Evolutionary conservation across 2,113 vertebrate species (phyloP).

Genomic region (Chascanopsetta lugubris): DNA sequence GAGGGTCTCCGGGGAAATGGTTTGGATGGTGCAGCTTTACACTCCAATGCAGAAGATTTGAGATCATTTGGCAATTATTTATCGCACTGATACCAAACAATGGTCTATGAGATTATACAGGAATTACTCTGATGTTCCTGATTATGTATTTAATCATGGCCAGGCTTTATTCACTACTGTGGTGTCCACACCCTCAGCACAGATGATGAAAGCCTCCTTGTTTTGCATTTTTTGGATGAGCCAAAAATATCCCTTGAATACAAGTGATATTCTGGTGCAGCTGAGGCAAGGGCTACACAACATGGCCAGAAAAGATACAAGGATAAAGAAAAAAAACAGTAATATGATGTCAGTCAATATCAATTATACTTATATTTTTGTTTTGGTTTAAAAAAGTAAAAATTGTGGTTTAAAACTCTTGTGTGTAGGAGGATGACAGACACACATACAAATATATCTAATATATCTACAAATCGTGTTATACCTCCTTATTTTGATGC

Average conservation of each 20-base stretch:
- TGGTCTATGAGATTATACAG: slow-evolving; percentile 40
- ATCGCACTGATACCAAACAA: slow-evolving; percentile 56
- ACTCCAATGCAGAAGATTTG: slow-evolving; percentile 64
- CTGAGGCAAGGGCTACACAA: not conserved
- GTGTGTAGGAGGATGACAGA: too few species aligned
- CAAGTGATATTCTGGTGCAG: not conserved
- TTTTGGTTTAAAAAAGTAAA: not conserved
- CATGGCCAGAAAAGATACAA: not conserved
- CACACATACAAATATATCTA: too few species aligned
- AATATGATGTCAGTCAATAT: not conserved
- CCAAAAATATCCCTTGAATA: not conserved
- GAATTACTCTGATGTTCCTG: slow-evolving; percentile 49
- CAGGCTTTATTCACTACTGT: slow-evolving; percentile 3
- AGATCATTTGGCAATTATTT: slow-evolving; percentile 65
- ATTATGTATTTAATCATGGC: slow-evolving; percentile 46
- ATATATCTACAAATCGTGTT: too few species aligned
- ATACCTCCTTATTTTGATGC: too few species aligned
- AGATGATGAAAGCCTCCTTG: slow-evolving; percentile 4
- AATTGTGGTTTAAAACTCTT: too few species aligned
- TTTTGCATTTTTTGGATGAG: slow-evolving; percentile 5
- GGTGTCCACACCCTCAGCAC: slow-evolving; percentile 2
- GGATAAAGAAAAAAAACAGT: too few species aligned
- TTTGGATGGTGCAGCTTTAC: slow-evolving; percentile 63
- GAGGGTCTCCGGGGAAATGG: slow-evolving; percentile 71
- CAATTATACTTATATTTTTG: not conserved